Evolutionary conservation across 2,888 invertebrate genomes (phyloP).

Genomic region (Pecten maximus): DNA sequence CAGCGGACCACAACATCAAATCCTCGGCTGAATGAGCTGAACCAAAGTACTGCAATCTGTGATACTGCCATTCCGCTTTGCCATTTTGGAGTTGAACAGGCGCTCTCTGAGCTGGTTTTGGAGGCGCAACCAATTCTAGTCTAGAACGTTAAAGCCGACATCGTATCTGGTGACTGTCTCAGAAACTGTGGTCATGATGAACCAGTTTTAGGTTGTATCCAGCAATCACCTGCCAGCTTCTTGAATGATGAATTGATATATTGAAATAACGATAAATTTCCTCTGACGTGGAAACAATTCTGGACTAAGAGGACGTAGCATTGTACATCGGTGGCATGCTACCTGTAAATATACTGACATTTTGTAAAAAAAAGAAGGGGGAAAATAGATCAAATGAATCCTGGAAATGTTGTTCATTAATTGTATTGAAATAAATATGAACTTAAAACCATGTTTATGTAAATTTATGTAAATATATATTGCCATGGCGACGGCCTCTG

Average conservation of each 20-base stretch:
- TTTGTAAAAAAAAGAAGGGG: too few relatives aligned
- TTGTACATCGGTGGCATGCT: not conserved
- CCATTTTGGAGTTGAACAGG: not conserved
- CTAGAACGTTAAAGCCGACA: not conserved
- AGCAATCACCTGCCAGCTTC: not conserved
- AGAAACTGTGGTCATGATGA: not conserved
- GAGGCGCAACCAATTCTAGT: not conserved
- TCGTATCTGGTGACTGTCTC: not conserved
- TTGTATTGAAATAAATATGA: not conserved
- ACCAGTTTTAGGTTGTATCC: not conserved
- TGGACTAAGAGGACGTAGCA: not conserved
- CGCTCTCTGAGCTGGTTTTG: not conserved
- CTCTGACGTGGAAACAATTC: not conserved
- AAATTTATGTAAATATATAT: not conserved
- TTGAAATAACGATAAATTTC: not conserved
- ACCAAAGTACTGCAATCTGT: not conserved
- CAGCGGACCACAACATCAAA: not conserved
- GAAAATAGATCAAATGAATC: not conserved
- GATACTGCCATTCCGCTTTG: not conserved
- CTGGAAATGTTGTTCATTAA: not conserved
- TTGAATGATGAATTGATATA: not conserved
- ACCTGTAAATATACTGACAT: not conserved
- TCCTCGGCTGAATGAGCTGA: not conserved
- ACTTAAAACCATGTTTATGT: not conserved
- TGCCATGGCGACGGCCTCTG: slow-evolving; percentile 23